phyloP scores from a whole-genome alignment of 2,888 invertebrate species.

The Asteroscopus sphinx region DNA sequence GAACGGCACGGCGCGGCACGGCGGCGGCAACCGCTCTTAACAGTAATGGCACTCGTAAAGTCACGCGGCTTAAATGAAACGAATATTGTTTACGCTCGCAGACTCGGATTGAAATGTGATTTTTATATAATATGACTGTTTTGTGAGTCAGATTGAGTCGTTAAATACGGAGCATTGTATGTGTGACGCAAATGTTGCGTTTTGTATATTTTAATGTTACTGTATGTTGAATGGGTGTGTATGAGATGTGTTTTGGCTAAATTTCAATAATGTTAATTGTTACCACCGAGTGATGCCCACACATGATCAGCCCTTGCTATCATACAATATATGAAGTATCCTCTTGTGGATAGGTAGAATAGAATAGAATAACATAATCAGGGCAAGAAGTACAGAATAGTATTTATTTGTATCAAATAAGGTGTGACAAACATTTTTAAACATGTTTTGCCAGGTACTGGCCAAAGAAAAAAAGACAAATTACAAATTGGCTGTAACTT shows the following conservation, averaged over 20 bases:
- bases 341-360: too few species aligned
- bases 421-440: too few species aligned
- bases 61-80: constrained; percentile 39
- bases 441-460: too few species aligned
- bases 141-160: constrained; percentile 42
- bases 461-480: too few species aligned
- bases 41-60: constrained; percentile 43
- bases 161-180: constrained; percentile 30
- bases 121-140: constrained; percentile 43
- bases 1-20: not conserved
- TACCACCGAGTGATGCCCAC: too few species aligned
- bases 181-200: constrained; percentile 23
- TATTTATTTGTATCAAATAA: too few species aligned
- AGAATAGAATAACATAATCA: too few species aligned
- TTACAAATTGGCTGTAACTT: too few species aligned
- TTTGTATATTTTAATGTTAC: constrained; percentile 24
- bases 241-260: not conserved
- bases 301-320: too few species aligned
- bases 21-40: constrained; percentile 12
- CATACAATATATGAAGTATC: too few species aligned
- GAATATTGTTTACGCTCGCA: constrained; percentile 47
- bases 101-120: constrained; percentile 45
- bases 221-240: constrained; percentile 1
- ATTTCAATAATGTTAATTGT: too few species aligned
- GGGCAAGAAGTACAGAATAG: too few species aligned